These are phyloP conservation scores for Pterostichus niger DNA, from an alignment of 2,888 invertebrate genomes.

Conservation along the genomic window DNA sequence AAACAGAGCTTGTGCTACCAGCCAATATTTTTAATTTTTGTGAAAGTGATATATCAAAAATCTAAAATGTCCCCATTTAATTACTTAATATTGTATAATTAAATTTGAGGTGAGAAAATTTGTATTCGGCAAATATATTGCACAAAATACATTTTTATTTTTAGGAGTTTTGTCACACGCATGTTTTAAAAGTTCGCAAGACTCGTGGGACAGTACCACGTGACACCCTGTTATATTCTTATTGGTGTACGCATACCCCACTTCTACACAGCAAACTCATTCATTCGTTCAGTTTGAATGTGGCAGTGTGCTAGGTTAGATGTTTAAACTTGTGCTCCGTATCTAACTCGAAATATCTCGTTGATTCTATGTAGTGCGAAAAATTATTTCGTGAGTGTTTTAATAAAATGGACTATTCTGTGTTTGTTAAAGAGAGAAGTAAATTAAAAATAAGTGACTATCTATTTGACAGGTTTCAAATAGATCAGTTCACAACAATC, in stretches of 20 bases:
- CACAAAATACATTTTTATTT: not conserved
- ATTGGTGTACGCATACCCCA: slow-evolving; percentile 42
- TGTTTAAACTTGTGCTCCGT: not conserved
- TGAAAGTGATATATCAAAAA: no score
- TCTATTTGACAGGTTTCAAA: slow-evolving; percentile 64
- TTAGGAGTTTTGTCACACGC: not conserved
- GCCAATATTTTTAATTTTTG: no score
- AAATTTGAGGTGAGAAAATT: no score
- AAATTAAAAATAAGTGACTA: slow-evolving; percentile 43
- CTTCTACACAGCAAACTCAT: slow-evolving; percentile 37
- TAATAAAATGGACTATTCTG: slow-evolving; percentile 46
- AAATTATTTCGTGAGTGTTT: slow-evolving; percentile 22
- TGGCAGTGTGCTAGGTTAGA: not conserved
- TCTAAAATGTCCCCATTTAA: no score
- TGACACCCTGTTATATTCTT: not conserved
- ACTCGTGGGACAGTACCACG: not conserved
- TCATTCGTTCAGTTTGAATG: slow-evolving; percentile 63
- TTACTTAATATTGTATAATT: no score
- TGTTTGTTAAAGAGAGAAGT: not conserved
- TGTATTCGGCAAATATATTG: not conserved
- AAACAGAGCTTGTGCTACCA: no score
- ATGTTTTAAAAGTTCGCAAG: not conserved
- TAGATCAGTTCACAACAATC: slow-evolving; percentile 57
- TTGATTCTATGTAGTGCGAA: slow-evolving; percentile 1
- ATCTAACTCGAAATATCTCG: slow-evolving; percentile 1